Percentiles rank a stretch among this genome's conserved stretches.
phyloP scores from a whole-genome alignment of 2,888 invertebrate species.

The Napeogenes inachia region DNA sequence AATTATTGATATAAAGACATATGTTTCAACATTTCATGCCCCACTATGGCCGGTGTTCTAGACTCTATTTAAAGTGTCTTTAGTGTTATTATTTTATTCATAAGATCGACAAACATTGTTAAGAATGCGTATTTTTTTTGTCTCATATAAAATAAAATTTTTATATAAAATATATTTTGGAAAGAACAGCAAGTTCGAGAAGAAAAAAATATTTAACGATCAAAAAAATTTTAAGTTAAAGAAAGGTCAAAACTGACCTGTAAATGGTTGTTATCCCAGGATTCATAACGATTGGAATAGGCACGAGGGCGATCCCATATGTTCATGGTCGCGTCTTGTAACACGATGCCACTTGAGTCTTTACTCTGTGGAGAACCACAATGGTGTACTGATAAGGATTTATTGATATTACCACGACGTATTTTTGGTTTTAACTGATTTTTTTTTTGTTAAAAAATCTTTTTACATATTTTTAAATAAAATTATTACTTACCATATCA shows the following conservation, averaged over 20 bases:
- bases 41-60: too few species aligned
- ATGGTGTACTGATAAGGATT: not conserved
- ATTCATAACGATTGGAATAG: constrained; percentile 89
- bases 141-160: not conserved
- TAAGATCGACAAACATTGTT: too few species aligned
- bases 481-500: constrained; percentile 79
- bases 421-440: not conserved
- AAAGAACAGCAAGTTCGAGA: not conserved
- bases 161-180: not conserved
- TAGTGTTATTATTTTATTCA: too few species aligned
- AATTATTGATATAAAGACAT: too few species aligned
- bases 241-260: constrained; percentile 58
- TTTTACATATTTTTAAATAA: constrained; percentile 6
- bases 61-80: too few species aligned
- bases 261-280: constrained; percentile 81
- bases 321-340: constrained; percentile 83
- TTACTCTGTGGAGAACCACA: constrained; percentile 79
- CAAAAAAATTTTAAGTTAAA: not conserved
- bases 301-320: constrained; percentile 90
- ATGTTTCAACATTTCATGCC: too few species aligned
- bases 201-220: not conserved
- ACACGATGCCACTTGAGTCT: constrained; percentile 81
- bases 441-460: not conserved
- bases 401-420: not conserved
- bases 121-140: too few species aligned